Base-by-base conservation (phyloP, 2,888 invertebrate species). In the Lysandra bellargus region DNA sequence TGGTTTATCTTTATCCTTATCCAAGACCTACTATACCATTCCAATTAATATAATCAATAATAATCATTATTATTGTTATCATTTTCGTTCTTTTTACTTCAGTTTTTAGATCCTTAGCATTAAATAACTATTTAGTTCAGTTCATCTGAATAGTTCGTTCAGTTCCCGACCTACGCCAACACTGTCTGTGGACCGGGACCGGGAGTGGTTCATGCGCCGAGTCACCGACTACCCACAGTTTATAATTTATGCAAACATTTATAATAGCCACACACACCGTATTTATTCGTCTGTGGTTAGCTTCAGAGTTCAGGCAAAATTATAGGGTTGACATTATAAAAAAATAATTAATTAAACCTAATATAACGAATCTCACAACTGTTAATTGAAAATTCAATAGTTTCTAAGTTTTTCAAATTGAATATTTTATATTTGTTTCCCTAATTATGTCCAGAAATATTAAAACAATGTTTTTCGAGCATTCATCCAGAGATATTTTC, bases 101-200 rank as follows among this genome's bases (percentile, higher is more conserved):
- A 61, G 23, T 7, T 61, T 5, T 61, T 61, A 23, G 7, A 6
- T 61, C n/a, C 6, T 60, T 60, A 23, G 61, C 14, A 30, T 33
- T 69, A 23, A 23, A 61, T 7, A 61, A 61, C 23, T 61, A 61
- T 23, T 23, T 61, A n/a, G 23, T 61, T 64, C 30, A 30, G 12
- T 37, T 69, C 14, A 37, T 69, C 14, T 69, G 14, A 37, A 69
- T 69, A 69, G 69, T 69, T 69, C 69, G 79, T 69, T 80, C 57
- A 78, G 69, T 80, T 44, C 86, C 87, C 87, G 91, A 91, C 89
- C 92, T 91, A 90, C 85, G 87, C 83, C 87, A 90, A 87, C 85
- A 83, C 84, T 82, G 84, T 83, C 86, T 90, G 23, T 23, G 23
- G 23, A 23, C 23, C 23, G 23, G 90, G 90, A 90, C 91, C 89